Percentiles rank a stretch among this genome's conserved stretches.
phyloP scores from a whole-genome alignment of 2,888 invertebrate species.

The Crocallis elinguaria region DNA sequence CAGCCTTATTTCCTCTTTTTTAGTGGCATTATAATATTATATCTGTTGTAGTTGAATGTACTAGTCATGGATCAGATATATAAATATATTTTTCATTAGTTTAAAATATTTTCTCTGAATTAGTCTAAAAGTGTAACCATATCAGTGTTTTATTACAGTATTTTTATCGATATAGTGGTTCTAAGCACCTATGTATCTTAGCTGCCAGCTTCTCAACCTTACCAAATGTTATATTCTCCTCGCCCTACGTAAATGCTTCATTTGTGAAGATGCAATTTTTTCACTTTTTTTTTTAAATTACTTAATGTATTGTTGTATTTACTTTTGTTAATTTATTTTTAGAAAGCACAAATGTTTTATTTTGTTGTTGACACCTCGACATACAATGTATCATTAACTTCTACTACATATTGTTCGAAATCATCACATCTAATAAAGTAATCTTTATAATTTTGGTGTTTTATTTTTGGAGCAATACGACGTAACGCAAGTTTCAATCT shows the following conservation, averaged over 20 bases:
- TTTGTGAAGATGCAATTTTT: constrained; percentile 58
- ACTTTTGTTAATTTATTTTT: constrained; percentile 83
- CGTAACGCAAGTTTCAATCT: too few relatives aligned
- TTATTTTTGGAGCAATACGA: constrained; percentile 43
- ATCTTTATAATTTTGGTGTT: constrained; percentile 73
- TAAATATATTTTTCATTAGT: constrained; percentile 51
- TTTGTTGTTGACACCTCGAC: constrained; percentile 80
- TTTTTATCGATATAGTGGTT: neutral
- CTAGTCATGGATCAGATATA: constrained; percentile 70
- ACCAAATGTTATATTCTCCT: constrained; percentile 45
- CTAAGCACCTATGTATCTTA: neutral
- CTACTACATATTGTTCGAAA: constrained; percentile 70
- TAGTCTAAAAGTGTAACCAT: neutral
- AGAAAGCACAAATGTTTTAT: constrained; percentile 80
- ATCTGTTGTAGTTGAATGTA: constrained; percentile 31
- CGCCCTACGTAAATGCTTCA: constrained; percentile 76
- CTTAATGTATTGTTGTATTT: constrained; percentile 76
- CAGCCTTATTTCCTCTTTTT: constrained; percentile 9
- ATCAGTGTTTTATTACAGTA: neutral
- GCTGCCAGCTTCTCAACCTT: constrained; percentile 2
- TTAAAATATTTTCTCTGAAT: constrained; percentile 36
- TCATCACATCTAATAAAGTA: constrained; percentile 83
- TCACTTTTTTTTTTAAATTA: constrained; percentile 63
- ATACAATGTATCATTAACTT: constrained; percentile 77
- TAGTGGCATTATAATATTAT: neutral